Base-by-base conservation (phyloP, 2,888 invertebrate species). In the Ophion costatus region DNA sequence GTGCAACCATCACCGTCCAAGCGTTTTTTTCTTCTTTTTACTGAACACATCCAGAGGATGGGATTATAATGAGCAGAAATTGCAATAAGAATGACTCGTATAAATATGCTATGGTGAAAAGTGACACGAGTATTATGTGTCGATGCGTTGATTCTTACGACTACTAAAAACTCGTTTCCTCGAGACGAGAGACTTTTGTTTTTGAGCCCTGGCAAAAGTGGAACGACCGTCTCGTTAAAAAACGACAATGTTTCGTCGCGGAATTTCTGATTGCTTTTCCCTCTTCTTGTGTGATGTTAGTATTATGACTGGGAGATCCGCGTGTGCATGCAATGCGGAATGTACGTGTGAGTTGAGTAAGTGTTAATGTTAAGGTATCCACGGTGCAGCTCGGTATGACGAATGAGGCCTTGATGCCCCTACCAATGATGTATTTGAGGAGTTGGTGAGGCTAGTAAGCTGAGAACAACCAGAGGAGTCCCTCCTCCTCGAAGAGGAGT, bases 351-450 rank as follows among this genome's bases (percentile, higher is more conserved):
- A 51, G 22, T 74, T 24, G 45, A 59, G 59, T 33, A 45, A 67
- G 64, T 14, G 64, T 33, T 29, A 81, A 83, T 14, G 78, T 71
- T 66, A 10, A 78, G 57, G 57, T 63, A 71, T 67, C 51, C 57
- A 45, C 59, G 59, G 42, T 20, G 66, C 24, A 64, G 24, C 38
- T 59, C 56, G 29, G 42, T 79, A 76, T 80, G 77, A 85, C 85
- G 85, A 85, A 84, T 81, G 86, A 90, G 90, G 86, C 90, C 90
- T 90, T 89, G 90, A 89, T 89, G 88, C 84, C 85, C 75, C 84
- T 85, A 89, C 87, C 90, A 92, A 91, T 92, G 90, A 64, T 57
- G 22, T 57, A 61, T 61, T 33, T 14, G 17, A 24, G 10, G 29
- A 59, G 11, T 20, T n/a, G 7, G 45, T 74, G 38, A 77, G 80